A percentile compares a stretch with the other conserved stretches of the same genome.
Evolutionary conservation across 2,113 vertebrate species (phyloP).

Genomic region (Nothobranchius furzeri): DNA sequence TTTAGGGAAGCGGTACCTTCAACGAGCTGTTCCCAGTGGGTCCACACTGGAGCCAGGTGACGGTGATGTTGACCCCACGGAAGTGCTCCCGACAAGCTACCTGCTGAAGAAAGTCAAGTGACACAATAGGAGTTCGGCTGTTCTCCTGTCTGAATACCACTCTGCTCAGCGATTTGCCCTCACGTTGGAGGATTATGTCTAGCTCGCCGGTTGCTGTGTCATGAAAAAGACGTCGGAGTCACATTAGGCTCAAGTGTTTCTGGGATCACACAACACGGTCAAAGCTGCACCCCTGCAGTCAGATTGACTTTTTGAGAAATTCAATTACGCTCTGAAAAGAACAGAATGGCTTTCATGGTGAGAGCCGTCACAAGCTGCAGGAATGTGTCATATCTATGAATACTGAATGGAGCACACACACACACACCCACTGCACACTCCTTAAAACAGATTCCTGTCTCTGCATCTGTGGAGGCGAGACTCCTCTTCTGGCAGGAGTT

Average conservation of each 20-base stretch:
- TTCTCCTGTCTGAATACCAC: constrained; percentile 64
- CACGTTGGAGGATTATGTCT: constrained; percentile 66
- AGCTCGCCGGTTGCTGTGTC: constrained; percentile 60
- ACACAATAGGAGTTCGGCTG: constrained; percentile 68
- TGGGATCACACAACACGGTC: constrained; percentile 15
- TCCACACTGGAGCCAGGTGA: constrained; percentile 41
- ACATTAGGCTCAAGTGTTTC: constrained; percentile 36
- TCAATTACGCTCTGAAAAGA: constrained; percentile 63
- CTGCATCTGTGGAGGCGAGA: constrained; percentile 33
- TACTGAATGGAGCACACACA: constrained; percentile 58
- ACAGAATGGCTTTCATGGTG: constrained; percentile 48
- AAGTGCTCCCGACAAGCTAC: constrained; percentile 57
- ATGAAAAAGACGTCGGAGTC: constrained; percentile 57
- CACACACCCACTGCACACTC: constrained; percentile 17
- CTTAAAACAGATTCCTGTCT: constrained; percentile 44
- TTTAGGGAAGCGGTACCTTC: neutral
- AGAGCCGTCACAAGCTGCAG: constrained; percentile 43
- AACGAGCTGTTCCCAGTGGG: constrained; percentile 28
- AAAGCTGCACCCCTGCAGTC: constrained; percentile 44
- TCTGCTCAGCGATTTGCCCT: constrained; percentile 63
- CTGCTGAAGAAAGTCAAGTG: constrained; percentile 57
- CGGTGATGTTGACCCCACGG: constrained; percentile 42
- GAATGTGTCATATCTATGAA: constrained; percentile 66
- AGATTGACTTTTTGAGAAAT: constrained; percentile 55
- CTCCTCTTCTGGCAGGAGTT: constrained; percentile 13